Percentiles rank a stretch among this genome's conserved stretches.
Evolutionary conservation across 2,113 vertebrate genomes (phyloP).

Genomic region (Caloenas nicobarica): DNA sequence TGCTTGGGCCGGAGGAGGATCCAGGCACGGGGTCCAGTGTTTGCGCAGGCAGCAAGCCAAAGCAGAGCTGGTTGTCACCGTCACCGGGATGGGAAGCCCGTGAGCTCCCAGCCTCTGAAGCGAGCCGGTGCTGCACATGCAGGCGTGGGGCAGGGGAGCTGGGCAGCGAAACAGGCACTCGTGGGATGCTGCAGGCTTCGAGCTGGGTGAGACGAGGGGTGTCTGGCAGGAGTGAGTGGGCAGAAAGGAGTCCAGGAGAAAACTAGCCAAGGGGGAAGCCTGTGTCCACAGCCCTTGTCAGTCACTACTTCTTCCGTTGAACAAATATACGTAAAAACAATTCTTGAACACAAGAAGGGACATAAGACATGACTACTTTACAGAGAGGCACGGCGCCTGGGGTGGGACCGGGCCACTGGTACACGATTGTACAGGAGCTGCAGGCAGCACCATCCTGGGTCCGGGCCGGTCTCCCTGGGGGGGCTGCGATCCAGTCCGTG

Average conservation of each 20-base stretch:
- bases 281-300: constrained; percentile 51
- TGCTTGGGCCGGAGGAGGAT: neutral
- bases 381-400: constrained; percentile 56
- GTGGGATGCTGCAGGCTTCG: constrained; percentile 44
- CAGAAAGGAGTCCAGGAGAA: constrained; percentile 41
- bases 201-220: constrained; percentile 18
- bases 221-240: neutral
- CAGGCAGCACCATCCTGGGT: constrained; percentile 51
- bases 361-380: constrained; percentile 70
- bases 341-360: constrained; percentile 61
- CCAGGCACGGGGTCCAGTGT: constrained; percentile 36
- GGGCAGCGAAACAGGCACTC: constrained; percentile 10
- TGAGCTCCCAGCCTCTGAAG: neutral
- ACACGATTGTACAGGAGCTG: constrained; percentile 70
- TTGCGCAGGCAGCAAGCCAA: constrained; percentile 55
- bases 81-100: neutral
- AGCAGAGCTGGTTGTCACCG: constrained; percentile 25
- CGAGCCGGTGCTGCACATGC: constrained; percentile 50
- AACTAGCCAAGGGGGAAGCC: constrained; percentile 51
- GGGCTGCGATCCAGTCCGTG: constrained; percentile 26
- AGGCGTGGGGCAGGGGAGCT: constrained; percentile 10
- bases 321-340: constrained; percentile 71
- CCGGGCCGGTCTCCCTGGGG: neutral
- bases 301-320: constrained; percentile 65
- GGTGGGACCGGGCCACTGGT: constrained; percentile 25